A percentile compares a stretch with the other conserved stretches of the same genome.
Evolutionary conservation across 2,888 invertebrate genomes (phyloP).

Genomic region (Caenorhabditis doughertyi): DNA sequence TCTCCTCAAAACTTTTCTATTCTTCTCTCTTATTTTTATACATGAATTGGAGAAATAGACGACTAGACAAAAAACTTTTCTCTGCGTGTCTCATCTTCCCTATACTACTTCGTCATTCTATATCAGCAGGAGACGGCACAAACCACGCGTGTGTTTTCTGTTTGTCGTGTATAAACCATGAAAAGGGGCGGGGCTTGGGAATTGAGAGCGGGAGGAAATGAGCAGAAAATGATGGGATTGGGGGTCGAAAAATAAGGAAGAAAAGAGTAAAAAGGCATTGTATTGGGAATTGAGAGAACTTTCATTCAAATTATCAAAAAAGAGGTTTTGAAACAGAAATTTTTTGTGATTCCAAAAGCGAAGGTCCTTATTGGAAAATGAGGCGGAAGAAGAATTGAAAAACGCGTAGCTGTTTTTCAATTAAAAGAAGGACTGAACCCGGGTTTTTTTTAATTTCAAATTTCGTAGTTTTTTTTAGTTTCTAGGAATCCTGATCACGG

Average conservation of each 20-base stretch:
- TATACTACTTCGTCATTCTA: background rate
- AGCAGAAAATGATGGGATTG: background rate
- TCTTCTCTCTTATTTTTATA: background rate
- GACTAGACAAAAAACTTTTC: background rate
- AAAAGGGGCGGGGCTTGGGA: constrained; percentile 8
- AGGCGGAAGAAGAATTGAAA: too few relatives aligned
- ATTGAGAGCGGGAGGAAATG: background rate
- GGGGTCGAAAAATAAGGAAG: background rate
- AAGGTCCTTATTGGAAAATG: too few relatives aligned
- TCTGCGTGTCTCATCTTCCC: background rate
- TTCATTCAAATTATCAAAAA: too few relatives aligned
- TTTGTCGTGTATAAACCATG: background rate
- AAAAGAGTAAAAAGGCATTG: too few relatives aligned
- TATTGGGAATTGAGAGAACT: too few relatives aligned
- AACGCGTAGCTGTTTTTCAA: too few relatives aligned
- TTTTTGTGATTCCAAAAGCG: too few relatives aligned
- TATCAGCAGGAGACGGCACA: background rate
- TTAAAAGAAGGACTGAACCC: too few relatives aligned
- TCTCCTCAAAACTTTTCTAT: background rate
- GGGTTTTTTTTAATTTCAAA: too few relatives aligned
- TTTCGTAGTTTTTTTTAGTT: too few relatives aligned
- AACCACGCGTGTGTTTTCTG: constrained; percentile 1
- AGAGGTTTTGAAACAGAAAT: too few relatives aligned
- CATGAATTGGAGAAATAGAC: background rate
- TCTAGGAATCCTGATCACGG: too few relatives aligned